phyloP scores from a whole-genome alignment of 1,140 invertebrate species.

The Limonius californicus region DNA sequence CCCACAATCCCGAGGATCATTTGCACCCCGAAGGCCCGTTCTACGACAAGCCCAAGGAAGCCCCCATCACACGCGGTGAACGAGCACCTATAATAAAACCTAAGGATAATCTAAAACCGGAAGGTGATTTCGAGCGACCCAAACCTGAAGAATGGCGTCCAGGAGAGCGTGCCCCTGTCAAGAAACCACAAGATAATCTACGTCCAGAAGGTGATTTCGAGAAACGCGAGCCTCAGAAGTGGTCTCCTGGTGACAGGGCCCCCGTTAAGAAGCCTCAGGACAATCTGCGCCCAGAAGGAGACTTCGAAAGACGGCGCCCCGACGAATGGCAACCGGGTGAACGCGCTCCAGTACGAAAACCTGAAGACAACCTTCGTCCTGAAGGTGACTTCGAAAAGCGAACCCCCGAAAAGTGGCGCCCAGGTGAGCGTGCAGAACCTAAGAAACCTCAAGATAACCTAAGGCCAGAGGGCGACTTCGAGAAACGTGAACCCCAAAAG shows the following conservation, averaged over 20 bases:
- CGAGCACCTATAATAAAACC: slow-evolving; percentile 45
- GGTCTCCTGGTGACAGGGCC: slow-evolving; percentile 58
- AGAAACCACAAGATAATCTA: slow-evolving; percentile 49
- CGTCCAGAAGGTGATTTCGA: slow-evolving; percentile 50
- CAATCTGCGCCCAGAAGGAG: slow-evolving; percentile 59
- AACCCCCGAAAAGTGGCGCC: slow-evolving; percentile 44
- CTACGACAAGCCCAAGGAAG: slow-evolving; percentile 37
- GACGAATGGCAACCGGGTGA: slow-evolving; percentile 48
- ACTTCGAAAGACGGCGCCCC: slow-evolving; percentile 53
- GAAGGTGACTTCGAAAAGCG: slow-evolving; percentile 59
- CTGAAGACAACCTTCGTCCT: slow-evolving; percentile 51
- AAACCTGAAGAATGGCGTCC: slow-evolving; percentile 38
- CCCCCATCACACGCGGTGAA: slow-evolving; percentile 48
- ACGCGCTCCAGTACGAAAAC: slow-evolving; percentile 48
- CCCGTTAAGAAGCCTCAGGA: slow-evolving; percentile 58
- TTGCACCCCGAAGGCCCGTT: slow-evolving; percentile 57
- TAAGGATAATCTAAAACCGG: slow-evolving; percentile 54
- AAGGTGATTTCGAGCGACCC: slow-evolving; percentile 51
- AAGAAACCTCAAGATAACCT: slow-evolving; percentile 57
- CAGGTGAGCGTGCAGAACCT: slow-evolving; percentile 50
- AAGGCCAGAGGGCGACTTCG: slow-evolving; percentile 55
- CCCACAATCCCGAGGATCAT: slow-evolving; percentile 54
- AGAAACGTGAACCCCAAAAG: slow-evolving; percentile 39
- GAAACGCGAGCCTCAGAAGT: slow-evolving; percentile 47
- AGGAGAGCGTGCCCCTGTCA: slow-evolving; percentile 47